Percentiles rank a stretch among this genome's conserved stretches.
These are phyloP conservation scores for Tenthredo distinguenda DNA, from an alignment of 2,888 invertebrate species.

Conservation along the genomic window DNA sequence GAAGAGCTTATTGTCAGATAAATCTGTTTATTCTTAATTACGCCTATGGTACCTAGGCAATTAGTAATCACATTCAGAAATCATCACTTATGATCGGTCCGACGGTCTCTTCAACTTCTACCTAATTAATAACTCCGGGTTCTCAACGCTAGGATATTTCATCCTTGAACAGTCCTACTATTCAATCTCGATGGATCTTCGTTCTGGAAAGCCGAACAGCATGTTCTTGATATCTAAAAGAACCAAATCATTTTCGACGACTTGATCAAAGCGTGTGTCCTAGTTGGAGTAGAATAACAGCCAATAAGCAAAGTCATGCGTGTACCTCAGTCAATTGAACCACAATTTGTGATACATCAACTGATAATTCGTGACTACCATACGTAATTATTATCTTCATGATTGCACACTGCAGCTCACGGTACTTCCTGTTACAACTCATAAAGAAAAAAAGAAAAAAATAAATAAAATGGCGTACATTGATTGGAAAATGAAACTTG, in stretches of 20 bases:
- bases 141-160: slow-evolving; percentile 7
- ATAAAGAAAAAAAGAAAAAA: background rate
- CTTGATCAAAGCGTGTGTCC: background rate
- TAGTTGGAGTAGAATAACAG: background rate
- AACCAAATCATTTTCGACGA: slow-evolving; percentile 18
- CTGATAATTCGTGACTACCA: background rate
- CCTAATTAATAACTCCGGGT: background rate
- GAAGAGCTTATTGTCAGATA: background rate
- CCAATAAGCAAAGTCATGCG: background rate
- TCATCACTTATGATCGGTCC: background rate
- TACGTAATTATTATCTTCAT: background rate
- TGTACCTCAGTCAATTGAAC: background rate
- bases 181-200: background rate
- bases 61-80: slow-evolving; percentile 27
- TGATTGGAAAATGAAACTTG: background rate
- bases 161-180: background rate
- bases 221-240: background rate
- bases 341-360: background rate
- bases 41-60: background rate
- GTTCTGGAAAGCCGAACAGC: background rate
- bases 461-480: background rate
- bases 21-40: background rate
- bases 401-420: background rate
- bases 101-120: background rate
- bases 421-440: background rate